Evolutionary conservation across 2,797 vertebrate genomes (phyloP).

Genomic region (Diplodus puntazzo): DNA sequence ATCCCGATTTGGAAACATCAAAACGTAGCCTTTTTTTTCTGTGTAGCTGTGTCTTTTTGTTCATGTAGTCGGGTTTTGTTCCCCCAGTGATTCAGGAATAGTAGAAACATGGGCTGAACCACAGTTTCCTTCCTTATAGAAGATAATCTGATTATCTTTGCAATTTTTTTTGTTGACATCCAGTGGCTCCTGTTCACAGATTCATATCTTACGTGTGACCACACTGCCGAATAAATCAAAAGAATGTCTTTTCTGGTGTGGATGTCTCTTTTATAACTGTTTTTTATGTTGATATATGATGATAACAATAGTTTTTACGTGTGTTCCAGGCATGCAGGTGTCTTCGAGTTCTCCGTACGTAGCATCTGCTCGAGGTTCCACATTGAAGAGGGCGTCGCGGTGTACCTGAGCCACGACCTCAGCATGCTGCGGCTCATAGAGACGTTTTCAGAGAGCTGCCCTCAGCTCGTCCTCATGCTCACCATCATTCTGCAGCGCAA

Average conservation of each 20-base stretch:
- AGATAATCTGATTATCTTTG: neutral
- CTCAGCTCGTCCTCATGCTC: slow-evolving; percentile 90
- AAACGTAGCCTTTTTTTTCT: neutral
- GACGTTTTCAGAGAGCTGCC: slow-evolving; percentile 91
- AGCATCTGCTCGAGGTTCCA: rapidly evolving
- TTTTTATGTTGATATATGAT: neutral
- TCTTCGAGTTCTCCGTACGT: slow-evolving; percentile 62
- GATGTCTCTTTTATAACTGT: too few relatives aligned
- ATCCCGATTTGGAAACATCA: too few relatives aligned
- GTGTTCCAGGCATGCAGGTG: slow-evolving; percentile 63
- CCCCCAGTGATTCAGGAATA: neutral
- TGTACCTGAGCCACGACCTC: slow-evolving; percentile 89
- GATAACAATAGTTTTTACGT: neutral
- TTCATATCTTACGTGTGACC: neutral
- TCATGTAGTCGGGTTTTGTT: neutral
- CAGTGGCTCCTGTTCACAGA: neutral
- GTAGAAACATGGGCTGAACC: neutral
- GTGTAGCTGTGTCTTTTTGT: neutral
- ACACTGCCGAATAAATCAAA: neutral
- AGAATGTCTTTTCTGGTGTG: too few relatives aligned
- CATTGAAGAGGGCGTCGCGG: neutral
- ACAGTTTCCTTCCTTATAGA: neutral
- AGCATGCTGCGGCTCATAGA: slow-evolving; percentile 91
- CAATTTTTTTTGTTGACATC: neutral
- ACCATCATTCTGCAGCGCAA: slow-evolving; percentile 78